Evolutionary conservation across 2,797 vertebrate species (phyloP), one percentile per base, ranked within the genome.

Genomic region (Smutsia gigantea): DNA sequence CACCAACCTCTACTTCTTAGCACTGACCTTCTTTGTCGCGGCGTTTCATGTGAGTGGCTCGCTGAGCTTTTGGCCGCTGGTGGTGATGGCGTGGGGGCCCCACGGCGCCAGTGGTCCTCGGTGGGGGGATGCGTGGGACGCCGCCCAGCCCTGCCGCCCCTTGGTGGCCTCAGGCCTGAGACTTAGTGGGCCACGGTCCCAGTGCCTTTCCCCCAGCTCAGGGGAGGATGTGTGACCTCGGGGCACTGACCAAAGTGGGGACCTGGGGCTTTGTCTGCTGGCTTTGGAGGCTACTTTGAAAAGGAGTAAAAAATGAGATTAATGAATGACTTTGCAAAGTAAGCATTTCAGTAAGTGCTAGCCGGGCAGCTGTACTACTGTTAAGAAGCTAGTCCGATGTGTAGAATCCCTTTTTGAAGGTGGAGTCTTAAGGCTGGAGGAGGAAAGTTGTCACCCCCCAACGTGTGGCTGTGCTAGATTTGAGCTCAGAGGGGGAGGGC

Each of bases 1-100:
- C 77, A 99, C 99, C 87, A 99, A 99, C 97, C 98, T 99, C 86
- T 99, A 99, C 92, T 99, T 99, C 93, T 94, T 99, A 94, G 99
- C 99, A 7, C 95, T 99, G 98, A 99, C 99, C 0, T 99, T 99
- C 96, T 98, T 99, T 15, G 99, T 99, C 34, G 99, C 99, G 51
- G 99, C 99, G 1, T 99, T 99, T 77, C 99, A 99, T n/a, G 99
- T 99, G 98, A 99, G 99, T 98, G 37, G 4, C 82, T 78, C 31
- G 23, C 59, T 2, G 18, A 1, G 53, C 37, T 57, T 57, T 75
- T 39, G 19, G 46, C 46, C 46, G 2, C 27, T 2, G 17, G 19
- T 31, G 46, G 49, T 25, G 25, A 15, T 14, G 34, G 19, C 8
- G 23, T 5, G 51, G 27, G 7, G 31, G 7, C 49, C 59, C 19